These are phyloP conservation scores for Hypsopygia costalis DNA, from an alignment of 2,888 invertebrate genomes.

Conservation along the genomic window DNA sequence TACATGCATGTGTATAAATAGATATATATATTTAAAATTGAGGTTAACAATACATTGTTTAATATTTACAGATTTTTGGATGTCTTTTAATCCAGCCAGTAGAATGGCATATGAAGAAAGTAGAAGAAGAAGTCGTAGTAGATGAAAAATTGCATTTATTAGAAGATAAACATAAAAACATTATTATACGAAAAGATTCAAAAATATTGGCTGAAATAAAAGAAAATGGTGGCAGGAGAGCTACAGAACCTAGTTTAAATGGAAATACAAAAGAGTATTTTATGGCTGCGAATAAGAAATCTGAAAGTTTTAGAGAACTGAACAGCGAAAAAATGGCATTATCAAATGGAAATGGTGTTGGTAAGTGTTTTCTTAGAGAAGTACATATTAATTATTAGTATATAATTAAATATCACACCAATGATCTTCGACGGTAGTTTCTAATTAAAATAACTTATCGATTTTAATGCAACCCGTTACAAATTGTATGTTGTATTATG, in stretches of 20 bases:
- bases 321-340: conserved; percentile 26
- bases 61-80: conserved; percentile 78
- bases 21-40: too few species aligned
- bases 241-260: conserved; percentile 26
- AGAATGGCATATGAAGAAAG: conserved; percentile 72
- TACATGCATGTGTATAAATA: too few species aligned
- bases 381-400: too few species aligned
- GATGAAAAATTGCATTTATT: conserved; percentile 59
- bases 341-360: conserved; percentile 34
- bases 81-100: conserved; percentile 81
- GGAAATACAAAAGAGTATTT: conserved; percentile 25
- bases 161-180: conserved; percentile 46
- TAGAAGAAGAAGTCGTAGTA: conserved; percentile 54
- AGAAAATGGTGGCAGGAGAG: conserved; percentile 22
- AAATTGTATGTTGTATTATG: too few species aligned
- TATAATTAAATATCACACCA: too few species aligned
- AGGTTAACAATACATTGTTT: too few species aligned
- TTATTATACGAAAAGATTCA: conserved; percentile 45
- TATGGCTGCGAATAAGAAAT: conserved; percentile 26
- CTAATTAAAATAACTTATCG: too few species aligned
- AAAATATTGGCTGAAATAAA: conserved; percentile 32
- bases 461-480: too few species aligned
- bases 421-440: too few species aligned
- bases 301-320: conserved; percentile 43
- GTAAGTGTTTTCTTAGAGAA: conserved; percentile 26